Evolutionary conservation across 2,797 vertebrate species (phyloP).

Genomic region (Acanthurus tractus): DNA sequence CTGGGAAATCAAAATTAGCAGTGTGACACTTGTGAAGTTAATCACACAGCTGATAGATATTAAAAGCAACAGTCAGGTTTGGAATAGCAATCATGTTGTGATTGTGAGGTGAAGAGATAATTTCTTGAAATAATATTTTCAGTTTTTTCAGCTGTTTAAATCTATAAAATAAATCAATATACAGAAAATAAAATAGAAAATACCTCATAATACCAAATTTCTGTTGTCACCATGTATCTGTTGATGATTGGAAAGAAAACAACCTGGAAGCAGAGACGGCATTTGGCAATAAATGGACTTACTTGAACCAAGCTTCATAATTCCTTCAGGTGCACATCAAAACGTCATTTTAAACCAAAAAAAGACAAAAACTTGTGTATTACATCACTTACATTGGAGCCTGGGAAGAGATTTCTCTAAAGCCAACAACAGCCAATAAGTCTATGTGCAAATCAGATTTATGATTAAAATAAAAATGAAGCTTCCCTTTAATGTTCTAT

Average conservation of each 20-base stretch:
- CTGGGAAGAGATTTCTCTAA: background rate
- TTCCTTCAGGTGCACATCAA: background rate
- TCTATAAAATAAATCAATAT: background rate
- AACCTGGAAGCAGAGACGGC: background rate
- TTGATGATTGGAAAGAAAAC: background rate
- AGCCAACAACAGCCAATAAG: too few relatives aligned
- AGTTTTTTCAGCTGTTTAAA: background rate
- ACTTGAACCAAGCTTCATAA: background rate
- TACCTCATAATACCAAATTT: too few relatives aligned
- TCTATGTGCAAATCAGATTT: too few relatives aligned
- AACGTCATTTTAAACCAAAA: background rate
- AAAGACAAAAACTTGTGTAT: background rate
- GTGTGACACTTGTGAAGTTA: background rate
- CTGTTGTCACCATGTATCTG: background rate
- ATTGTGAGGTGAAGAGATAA: background rate
- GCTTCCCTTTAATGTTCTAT: background rate
- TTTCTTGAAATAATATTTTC: background rate
- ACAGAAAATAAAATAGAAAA: background rate
- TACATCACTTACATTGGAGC: background rate
- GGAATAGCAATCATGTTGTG: background rate
- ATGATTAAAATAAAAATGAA: background rate
- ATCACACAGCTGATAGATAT: background rate
- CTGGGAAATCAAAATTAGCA: constrained; percentile 21
- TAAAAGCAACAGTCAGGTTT: background rate
- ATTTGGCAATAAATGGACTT: background rate